Base-by-base conservation (phyloP, 2,888 invertebrate species). In the Antitype chi region DNA sequence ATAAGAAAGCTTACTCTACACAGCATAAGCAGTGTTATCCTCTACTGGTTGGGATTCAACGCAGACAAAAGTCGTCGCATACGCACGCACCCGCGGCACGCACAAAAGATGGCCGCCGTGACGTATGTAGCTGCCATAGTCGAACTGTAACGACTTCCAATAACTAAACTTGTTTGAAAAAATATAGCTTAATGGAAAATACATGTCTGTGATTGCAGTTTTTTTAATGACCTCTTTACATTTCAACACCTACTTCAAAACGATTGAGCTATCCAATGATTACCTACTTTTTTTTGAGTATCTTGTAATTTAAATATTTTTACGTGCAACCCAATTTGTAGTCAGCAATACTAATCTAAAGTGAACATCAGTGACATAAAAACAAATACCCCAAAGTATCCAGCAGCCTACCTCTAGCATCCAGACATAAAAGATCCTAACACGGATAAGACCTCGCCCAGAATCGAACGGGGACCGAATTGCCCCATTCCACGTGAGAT, bases 401-500 rank as follows among this genome's bases (percentile, higher is more conserved):
- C 74, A 80, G 17, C 78, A 76, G 52, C 67, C 70, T 82, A 81
- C 83, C 83, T 66, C 43, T 78, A 78, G 72, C 66, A 71, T 73
- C 76, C 82, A 74, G 73, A 68, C 79, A 81, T 64, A 80, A 83
- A 78, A 89, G 89, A 89, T 89, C 70, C 70, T 47, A 74, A 74
- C 74, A 66, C 76, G 28, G 88, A 89, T 88, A 88, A 70, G 63
- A 63, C 25, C 57, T 62, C 52, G 73, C 62, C 74, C 81, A 80
- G 87, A 85, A 85, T 89, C 89, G 87, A 89, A 88, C 87, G 69
- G 76, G 81, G 78, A 76, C 86, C 73, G 72, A 85, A 87, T 87
- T 85, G 86, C 86, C 85, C 78, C 85, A 78, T 85, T 82, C 88
- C 89, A 88, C 81, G 86, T 76, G 86, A 89, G 89, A 89, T 89